Evolutionary conservation across 2,888 invertebrate species (phyloP).

Genomic region (Hypselothyrea guttata): DNA sequence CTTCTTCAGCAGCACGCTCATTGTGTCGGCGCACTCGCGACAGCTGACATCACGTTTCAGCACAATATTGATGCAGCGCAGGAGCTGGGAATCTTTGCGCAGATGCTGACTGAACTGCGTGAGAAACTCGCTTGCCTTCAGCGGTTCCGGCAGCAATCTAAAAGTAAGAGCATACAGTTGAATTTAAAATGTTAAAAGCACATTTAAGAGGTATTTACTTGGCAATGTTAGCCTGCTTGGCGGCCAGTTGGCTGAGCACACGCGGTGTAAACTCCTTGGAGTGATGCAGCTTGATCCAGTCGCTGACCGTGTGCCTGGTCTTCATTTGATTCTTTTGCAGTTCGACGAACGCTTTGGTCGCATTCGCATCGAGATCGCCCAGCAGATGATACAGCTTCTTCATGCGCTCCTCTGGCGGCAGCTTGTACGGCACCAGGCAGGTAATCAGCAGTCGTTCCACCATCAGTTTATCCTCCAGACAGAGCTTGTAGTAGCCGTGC

Average conservation of each 20-base stretch:
- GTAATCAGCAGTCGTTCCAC: conserved; percentile 97
- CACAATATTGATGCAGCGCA: conserved; percentile 93
- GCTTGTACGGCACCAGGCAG: conserved; percentile 95
- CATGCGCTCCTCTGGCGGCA: conserved; percentile 94
- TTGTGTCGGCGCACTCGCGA: conserved; percentile 95
- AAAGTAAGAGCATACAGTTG: neutral
- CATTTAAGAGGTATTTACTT: conserved; percentile 61
- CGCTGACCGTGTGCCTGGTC: conserved; percentile 91
- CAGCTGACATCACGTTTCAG: conserved; percentile 95
- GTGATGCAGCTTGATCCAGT: conserved; percentile 93
- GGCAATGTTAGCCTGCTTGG: conserved; percentile 84
- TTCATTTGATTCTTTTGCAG: conserved; percentile 94
- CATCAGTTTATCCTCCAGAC: conserved; percentile 94
- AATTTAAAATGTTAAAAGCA: no score
- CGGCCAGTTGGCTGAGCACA: conserved; percentile 88
- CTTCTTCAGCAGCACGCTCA: conserved; percentile 92
- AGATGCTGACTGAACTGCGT: conserved; percentile 91
- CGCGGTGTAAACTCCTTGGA: conserved; percentile 86
- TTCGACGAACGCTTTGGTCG: conserved; percentile 96
- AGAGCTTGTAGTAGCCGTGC: conserved; percentile 92
- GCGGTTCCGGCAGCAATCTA: conserved; percentile 94
- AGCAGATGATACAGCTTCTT: conserved; percentile 94
- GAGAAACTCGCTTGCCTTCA: conserved; percentile 94
- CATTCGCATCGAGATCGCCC: conserved; percentile 97
- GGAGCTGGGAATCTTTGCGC: conserved; percentile 87